Evolutionary conservation across 2,113 vertebrate genomes (phyloP), one percentile per base, ranked within the genome.

Genomic region (Pangasianodon gigas): DNA sequence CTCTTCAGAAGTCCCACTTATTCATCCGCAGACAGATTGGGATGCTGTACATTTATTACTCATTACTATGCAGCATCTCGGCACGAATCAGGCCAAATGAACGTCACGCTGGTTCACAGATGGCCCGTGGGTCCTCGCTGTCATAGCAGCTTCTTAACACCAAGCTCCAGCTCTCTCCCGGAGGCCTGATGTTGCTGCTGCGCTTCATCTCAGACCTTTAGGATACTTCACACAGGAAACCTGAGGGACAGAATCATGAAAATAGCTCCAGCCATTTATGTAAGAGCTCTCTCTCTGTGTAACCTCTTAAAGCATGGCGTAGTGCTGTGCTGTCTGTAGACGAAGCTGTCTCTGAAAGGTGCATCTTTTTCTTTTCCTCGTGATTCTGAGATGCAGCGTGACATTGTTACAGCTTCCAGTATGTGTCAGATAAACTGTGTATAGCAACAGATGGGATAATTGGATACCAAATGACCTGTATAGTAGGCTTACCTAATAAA

Each of bases 31-130:
- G 84, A 85, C 89, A 89, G 81, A 88, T 89, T 81, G 29, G 71
- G 86, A 79, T 71, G 62, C 80, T n/a, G 52, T 67, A 74, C n/a
- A 32, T 91, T 75, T 89, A 48, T 84, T 74, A 85, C 90, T 92
- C 89, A 91, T 92, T 91, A 84, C 69, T 88, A 90, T 93, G 87
- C 91, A 85, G 84, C 51, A 79, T 91, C 75, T 89, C 77, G 79
- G 86, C 60, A 19, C n/a, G 85, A 88, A 91, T 90, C 89, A 87
- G 74, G 88, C 84, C 86, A 90, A 85, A 92, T 91, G 75, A 91
- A 88, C 86, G 65, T 90, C 89, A 89, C 58, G 32, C 75, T 87
- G 88, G 37, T 87, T 84, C 85, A 74, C 91, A 88, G 89, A 89
- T 88, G 89, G 89, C 91, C 89, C 46, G 32, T 79, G 81, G 91